Base-by-base conservation (phyloP, 2,888 invertebrate species). In the Mythimna albipuncta region DNA sequence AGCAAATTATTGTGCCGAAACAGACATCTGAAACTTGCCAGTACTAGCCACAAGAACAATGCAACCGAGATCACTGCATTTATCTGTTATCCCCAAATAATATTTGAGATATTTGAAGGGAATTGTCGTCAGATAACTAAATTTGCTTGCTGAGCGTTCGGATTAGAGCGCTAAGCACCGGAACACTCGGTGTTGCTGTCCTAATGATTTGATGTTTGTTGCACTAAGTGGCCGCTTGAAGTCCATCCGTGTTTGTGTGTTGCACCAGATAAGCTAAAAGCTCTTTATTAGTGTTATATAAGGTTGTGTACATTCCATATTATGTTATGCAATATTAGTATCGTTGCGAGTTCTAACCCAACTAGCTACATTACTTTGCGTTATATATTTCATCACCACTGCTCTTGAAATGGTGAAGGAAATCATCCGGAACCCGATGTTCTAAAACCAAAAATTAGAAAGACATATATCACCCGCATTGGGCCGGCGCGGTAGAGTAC, bases 121-220 rank as follows among this genome's bases (percentile, higher is more conserved):
- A 55, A 67, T 35, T 26, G 0, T 59, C 52, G 35, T 47, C 26
- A 6, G 26, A 13, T 21, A 54, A 64, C 47, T 65, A 19, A 61
- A 35, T 61, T 50, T 71, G 70, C 54, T 64, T 50, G 44, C 50
- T 4, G 19, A 64, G 26, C 50, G 32, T 9, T 13, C 11, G 32
- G 5, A n/a, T 50, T 52, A 52, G 50, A 52, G 19, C 50, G 50
- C 6, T 64, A 35, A 35, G 50, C 32, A 35, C 19, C 21, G 21
- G 44, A 19, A 38, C 6, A 38, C n/a, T 19, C 13, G 11, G 6
- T 66, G 61, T 55, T n/a, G 26, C 6, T n/a, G 16, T 58, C 2
- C 57, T 16, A 26, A 11, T 26, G 57, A 26, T 59, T 32, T 50
- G 38, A 54, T 75, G 50, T 57, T 52, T 47, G 57, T 32, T n/a